Base-by-base conservation (phyloP, 2,888 invertebrate genomes). In the Galeruca laticollis region DNA sequence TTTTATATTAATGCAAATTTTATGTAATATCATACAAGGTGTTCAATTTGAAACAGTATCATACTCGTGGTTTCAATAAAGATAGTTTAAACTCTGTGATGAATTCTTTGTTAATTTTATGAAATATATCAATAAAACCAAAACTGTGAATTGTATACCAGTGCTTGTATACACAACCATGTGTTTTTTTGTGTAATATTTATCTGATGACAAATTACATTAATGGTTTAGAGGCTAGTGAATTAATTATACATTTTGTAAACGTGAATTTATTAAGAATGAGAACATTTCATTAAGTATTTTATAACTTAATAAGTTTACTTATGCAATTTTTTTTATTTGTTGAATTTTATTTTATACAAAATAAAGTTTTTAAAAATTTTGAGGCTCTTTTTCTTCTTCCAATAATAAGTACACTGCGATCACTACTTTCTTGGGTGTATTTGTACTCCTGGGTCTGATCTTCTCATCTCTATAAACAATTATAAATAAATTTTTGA, bases 401-500 rank as follows among this genome's bases (percentile, higher is more conserved):
- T 47, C 9, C 8, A 8, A 18, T 47, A 15, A 15, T 15, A 37
- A 37, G 33, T 13, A 47, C n/a, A n/a, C 47, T 47, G 15, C 18
- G 15, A 47, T 15, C 47, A 47, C 35, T 56, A 67, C 54, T 51
- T 47, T 2, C 15, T 60, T 18, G 43, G 43, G 9, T 15, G 15
- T 26, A 11, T 52, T 26, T 52, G 52, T 26, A 43, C 69, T 70
- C 73, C 76, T 51, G 80, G 79, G 71, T 79, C 80, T 43, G 78
- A 74, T 49, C 72, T 72, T 63, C 80, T 73, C 71, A 75, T 79
- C 59, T 79, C 79, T 79, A 63, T 54, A 75, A 74, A 70, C 35
- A 64, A 60, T 70, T 21, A 62, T 18, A 57, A 13, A 57, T 57
- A 21, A 57, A 60, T 47, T 4, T 40, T 0, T n/a, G 13, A 15